Percentiles rank a stretch among this genome's conserved stretches.
Conservation (phyloP, 2,888 invertebrate genomes). For the Dascillus cervinus region DNA sequence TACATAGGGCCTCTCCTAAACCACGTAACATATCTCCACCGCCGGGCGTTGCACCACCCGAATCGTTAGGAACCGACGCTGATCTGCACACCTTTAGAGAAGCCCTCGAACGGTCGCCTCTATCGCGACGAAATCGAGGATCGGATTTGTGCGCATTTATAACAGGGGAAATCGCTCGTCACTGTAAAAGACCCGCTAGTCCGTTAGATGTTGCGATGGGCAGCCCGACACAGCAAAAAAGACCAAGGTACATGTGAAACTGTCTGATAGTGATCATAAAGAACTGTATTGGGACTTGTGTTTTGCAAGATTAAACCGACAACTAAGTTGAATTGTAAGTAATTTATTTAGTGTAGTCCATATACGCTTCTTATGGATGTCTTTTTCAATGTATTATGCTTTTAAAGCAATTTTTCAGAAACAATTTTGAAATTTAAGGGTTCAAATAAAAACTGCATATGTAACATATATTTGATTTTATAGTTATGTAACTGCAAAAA, state of each 20-base stretch:
- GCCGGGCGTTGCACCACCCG: conserved; percentile 32
- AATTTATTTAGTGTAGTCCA: too few species aligned
- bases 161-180: conserved; percentile 63
- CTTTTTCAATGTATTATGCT: too few species aligned
- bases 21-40: conserved; percentile 46
- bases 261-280: too few species aligned
- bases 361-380: too few species aligned
- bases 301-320: too few species aligned
- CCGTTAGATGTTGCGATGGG: conserved; percentile 69
- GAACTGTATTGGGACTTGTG: too few species aligned
- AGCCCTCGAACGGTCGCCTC: conserved; percentile 55
- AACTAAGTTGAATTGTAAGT: too few species aligned
- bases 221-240: conserved; percentile 67
- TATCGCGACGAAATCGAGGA: conserved; percentile 39
- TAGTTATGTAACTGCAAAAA: too few species aligned
- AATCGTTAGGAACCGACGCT: conserved; percentile 42
- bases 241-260: conserved; percentile 64
- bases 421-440: too few species aligned
- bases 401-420: too few species aligned
- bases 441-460: too few species aligned
- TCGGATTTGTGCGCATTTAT: conserved; percentile 66
- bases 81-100: conserved; percentile 68
- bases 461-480: too few species aligned
- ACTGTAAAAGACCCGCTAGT: conserved; percentile 62
- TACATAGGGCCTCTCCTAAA: conserved; percentile 45